Conservation (phyloP, 2,888 invertebrate genomes). For the Apodemia duryi region DNA sequence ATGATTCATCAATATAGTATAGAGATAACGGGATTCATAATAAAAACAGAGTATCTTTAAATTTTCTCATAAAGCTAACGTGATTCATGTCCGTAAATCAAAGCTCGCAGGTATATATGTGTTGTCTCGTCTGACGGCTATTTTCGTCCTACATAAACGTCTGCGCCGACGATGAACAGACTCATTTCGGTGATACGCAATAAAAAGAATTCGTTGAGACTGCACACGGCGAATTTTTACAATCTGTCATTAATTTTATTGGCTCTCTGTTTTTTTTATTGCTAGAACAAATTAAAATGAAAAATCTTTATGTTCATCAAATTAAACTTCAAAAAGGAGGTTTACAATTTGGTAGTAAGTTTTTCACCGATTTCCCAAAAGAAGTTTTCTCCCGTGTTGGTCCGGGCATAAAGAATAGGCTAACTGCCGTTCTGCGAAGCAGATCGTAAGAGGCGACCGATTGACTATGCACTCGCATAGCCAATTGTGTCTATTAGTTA, state of each 20-base stretch:
- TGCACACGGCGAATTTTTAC: constrained; percentile 10
- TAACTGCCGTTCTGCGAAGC: no score
- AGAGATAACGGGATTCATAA: no score
- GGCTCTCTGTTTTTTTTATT: not conserved
- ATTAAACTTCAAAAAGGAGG: no score
- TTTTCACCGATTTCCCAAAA: not conserved
- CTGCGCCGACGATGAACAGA: constrained; percentile 4
- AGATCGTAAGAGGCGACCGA: no score
- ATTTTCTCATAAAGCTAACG: not conserved
- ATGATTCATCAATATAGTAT: no score
- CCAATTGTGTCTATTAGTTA: no score
- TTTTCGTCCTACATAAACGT: not conserved
- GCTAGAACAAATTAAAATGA: not conserved
- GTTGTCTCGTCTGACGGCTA: not conserved
- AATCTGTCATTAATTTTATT: constrained; percentile 10
- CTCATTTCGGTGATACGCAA: not conserved
- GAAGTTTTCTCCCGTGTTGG: no score
- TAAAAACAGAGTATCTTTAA: not conserved
- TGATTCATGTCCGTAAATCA: constrained; percentile 3
- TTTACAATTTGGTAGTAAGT: not conserved
- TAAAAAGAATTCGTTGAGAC: constrained; percentile 10
- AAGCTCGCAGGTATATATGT: not conserved
- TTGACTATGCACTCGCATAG: no score
- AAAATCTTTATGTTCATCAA: not conserved
- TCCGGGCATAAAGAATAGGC: no score